These are phyloP conservation scores for Bufotes viridis DNA, from an alignment of 2,797 vertebrate genomes.

Conservation along the genomic window DNA sequence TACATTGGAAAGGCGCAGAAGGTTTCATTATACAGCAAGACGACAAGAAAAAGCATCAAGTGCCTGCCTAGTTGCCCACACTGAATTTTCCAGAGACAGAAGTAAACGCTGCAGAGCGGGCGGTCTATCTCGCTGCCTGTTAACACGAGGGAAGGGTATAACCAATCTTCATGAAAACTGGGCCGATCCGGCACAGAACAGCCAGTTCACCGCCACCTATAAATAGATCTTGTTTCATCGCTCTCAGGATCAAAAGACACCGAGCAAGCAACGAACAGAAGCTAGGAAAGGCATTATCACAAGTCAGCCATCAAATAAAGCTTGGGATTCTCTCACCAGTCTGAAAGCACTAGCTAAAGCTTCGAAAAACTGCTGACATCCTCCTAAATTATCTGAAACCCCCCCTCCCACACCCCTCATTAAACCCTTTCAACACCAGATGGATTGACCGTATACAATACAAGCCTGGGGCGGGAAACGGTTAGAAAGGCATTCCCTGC, in stretches of 20 bases:
- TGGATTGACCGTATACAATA: constrained; percentile 26
- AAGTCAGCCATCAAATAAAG: constrained; percentile 52
- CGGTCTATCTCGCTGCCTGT: not conserved
- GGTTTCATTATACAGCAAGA: no score
- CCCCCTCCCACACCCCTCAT: not conserved
- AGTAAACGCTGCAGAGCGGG: not conserved
- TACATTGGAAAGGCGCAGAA: no score
- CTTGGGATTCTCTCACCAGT: not conserved
- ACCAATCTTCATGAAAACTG: constrained; percentile 39
- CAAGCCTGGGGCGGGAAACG: not conserved
- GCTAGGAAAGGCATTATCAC: constrained; percentile 47
- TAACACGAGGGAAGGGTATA: constrained; percentile 35
- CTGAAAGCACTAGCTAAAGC: constrained; percentile 22
- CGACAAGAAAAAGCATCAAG: no score
- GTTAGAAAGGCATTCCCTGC: constrained; percentile 11
- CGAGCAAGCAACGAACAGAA: constrained; percentile 52
- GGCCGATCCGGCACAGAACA: constrained; percentile 34
- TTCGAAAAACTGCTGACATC: constrained; percentile 25
- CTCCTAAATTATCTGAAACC: constrained; percentile 1
- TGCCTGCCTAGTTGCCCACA: not conserved
- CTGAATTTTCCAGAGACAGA: not conserved
- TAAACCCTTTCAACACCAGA: constrained; percentile 46
- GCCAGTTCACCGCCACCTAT: constrained; percentile 46
- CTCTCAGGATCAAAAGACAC: constrained; percentile 55
- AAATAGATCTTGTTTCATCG: constrained; percentile 54